Evolutionary conservation across 2,888 invertebrate genomes (phyloP), one percentile per base, ranked within the genome.

Genomic region (Smittia sp.): DNA sequence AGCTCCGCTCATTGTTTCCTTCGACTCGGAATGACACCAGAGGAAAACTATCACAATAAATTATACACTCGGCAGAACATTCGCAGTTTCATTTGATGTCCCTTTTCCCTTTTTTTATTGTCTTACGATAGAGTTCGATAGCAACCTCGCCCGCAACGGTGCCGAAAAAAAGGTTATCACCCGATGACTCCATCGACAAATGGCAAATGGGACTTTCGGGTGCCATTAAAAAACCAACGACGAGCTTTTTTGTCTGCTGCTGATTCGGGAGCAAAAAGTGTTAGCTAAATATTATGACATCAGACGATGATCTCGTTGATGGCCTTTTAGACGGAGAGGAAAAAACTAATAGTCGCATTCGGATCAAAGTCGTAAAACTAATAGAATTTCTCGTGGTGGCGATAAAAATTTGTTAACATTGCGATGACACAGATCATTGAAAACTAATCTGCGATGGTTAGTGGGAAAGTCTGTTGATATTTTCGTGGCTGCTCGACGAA

Each of bases 11-110:
- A 27, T 67, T 65, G 1, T 3, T 32, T 18, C 67, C 18, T 68
- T 39, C 22, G 20, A 27, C 6, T 65, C 65, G 25, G 18, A 65
- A 66, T 39, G 66, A 66, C 11, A n/a, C n/a, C 15, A 66, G 25
- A 72, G 15, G 13, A 72, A 27, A 72, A 72, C 72, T 72, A 72
- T 72, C 72, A 72, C 62, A 72, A 72, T 72, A 72, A 72, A 72
- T 72, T 72, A 62, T 54, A 32, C 72, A 72, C 72, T 62, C 25
- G 18, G 69, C 15, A 69, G 25, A 39, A 38, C 69, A 69, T 27
- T 24, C 32, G 20, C 13, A 20, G 25, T 22, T 22, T 7, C 27
- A 52, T 69, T 15, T 38, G 27, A 24, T 70, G 15, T 70, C 52
- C 62, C 39, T 72, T 72, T 58, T 72, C 38, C 38, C 58, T 54